Evolutionary conservation across 2,113 vertebrate species (phyloP).

Genomic region (Morone saxatilis): DNA sequence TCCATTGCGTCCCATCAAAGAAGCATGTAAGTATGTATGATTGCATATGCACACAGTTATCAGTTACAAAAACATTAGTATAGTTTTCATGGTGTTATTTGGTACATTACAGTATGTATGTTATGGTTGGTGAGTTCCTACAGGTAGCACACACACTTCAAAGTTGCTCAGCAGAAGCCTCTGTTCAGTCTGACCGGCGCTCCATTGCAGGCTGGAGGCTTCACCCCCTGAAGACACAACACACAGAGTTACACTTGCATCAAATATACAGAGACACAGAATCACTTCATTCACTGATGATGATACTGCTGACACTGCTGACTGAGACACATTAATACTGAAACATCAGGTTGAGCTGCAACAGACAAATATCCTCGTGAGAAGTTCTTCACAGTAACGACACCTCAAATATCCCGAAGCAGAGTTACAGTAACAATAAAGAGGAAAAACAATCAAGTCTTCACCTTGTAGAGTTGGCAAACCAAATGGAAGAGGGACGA

Average conservation of each 20-base stretch:
- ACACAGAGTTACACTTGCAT: neutral
- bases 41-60: neutral
- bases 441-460: neutral
- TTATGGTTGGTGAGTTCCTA: slow-evolving; percentile 4
- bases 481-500: slow-evolving; percentile 82
- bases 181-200: slow-evolving; percentile 66
- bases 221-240: slow-evolving; percentile 68
- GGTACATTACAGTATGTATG: neutral
- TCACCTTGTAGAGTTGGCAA: slow-evolving; percentile 87
- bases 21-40: neutral
- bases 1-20: neutral
- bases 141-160: neutral
- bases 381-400: neutral
- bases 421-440: neutral
- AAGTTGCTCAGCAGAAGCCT: slow-evolving; percentile 60
- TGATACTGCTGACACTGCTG: neutral
- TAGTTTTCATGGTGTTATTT: neutral
- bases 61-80: neutral
- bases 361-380: neutral
- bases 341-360: neutral
- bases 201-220: slow-evolving; percentile 77
- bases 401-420: neutral
- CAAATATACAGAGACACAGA: neutral
- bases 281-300: neutral
- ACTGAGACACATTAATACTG: too few relatives aligned